These are phyloP conservation scores for Eonycteris spelaea DNA, from an alignment of 2,113 vertebrate genomes.

Conservation along the genomic window DNA sequence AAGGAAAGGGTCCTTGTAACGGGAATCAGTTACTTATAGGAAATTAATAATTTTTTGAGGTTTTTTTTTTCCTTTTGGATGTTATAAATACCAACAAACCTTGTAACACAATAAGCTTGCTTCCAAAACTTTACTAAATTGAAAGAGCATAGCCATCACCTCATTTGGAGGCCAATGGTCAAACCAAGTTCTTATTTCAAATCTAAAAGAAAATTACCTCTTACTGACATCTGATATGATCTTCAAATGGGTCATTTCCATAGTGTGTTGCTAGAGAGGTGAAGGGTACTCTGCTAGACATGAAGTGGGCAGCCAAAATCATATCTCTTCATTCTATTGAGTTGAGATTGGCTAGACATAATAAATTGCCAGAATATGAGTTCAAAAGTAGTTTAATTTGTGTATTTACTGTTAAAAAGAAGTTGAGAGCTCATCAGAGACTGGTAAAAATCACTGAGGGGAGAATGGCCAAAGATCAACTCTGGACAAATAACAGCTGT, in stretches of 20 bases:
- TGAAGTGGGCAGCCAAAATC: not conserved
- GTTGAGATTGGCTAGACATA: not conserved
- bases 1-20: not conserved
- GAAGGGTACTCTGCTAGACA: not conserved
- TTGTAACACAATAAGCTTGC: not conserved
- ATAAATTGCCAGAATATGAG: not conserved
- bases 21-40: not conserved
- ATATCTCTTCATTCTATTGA: not conserved
- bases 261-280: not conserved
- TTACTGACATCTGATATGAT: not conserved
- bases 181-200: not conserved
- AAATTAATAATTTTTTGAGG: not conserved
- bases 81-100: conserved; percentile 29
- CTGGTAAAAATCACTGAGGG: not conserved
- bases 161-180: not conserved
- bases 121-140: conserved; percentile 11
- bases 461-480: not conserved
- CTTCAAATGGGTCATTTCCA: not conserved
- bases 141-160: not conserved
- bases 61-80: not conserved
- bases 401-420: not conserved
- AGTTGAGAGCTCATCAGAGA: conserved; percentile 1
- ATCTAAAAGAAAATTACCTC: not conserved
- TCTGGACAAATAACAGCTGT: not conserved
- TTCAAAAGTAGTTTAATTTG: not conserved